These are phyloP conservation scores for Phocides pigmalion DNA, from an alignment of 1,140 invertebrate genomes.

Conservation along the genomic window DNA sequence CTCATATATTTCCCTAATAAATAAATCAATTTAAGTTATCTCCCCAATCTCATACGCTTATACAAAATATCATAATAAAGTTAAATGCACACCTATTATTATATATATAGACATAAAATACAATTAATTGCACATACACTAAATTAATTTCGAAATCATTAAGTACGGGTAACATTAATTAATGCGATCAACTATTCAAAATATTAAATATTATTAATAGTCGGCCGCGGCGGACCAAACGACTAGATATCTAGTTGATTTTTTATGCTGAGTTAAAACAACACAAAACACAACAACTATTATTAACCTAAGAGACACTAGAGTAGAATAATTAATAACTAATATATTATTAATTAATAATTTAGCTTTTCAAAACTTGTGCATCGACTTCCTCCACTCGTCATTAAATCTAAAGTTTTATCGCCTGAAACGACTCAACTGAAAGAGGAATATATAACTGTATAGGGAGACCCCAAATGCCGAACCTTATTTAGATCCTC, in stretches of 20 bases:
- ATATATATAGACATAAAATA: slow-evolving; percentile 65
- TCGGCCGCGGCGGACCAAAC: slow-evolving; percentile 37
- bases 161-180: slow-evolving; percentile 64
- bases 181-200: slow-evolving; percentile 57
- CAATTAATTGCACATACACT: slow-evolving; percentile 76
- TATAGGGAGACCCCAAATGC: slow-evolving; percentile 26
- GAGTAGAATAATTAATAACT: slow-evolving; percentile 57
- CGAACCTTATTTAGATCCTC: not conserved
- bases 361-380: slow-evolving; percentile 72
- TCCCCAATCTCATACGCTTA: slow-evolving; percentile 47
- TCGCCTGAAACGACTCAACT: slow-evolving; percentile 30
- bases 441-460: slow-evolving; percentile 25
- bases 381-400: slow-evolving; percentile 49
- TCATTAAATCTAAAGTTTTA: slow-evolving; percentile 34
- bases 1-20: slow-evolving; percentile 76
- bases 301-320: slow-evolving; percentile 66
- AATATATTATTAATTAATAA: slow-evolving; percentile 49
- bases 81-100: slow-evolving; percentile 69
- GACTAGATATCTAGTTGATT: slow-evolving; percentile 60
- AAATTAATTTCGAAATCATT: slow-evolving; percentile 67
- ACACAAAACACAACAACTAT: slow-evolving; percentile 75
- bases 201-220: slow-evolving; percentile 52
- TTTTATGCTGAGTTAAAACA: slow-evolving; percentile 58
- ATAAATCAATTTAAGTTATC: slow-evolving; percentile 74
- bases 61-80: slow-evolving; percentile 54